Evolutionary conservation across 2,888 invertebrate species (phyloP), one percentile per base, ranked within the genome.

Genomic region (Amblyjoppa proteus): DNA sequence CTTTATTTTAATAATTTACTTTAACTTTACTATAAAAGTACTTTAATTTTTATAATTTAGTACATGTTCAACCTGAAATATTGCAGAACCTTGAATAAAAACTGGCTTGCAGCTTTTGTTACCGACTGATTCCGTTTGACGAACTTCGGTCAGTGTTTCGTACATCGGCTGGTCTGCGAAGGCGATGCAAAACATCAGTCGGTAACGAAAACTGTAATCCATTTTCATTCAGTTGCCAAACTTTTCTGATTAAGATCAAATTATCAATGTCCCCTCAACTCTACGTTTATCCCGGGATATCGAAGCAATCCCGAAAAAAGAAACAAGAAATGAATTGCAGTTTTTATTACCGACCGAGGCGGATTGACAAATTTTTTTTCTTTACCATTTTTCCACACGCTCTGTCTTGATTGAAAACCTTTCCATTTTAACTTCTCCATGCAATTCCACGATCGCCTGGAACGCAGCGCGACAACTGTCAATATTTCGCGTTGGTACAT

Each of bases 381-480:
- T 66, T 84, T 25, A 84, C 84, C 76, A n/a, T 13, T 28, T 20
- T 71, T 64, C 16, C 6, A 13, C 3, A n/a, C 45, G 20, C 41
- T 75, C 70, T 0, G 9, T 41, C 34, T 80, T 68, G 16, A 74
- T 11, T 3, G 34, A 58, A 51, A 16, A 45, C 64, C 41, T 74
- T 31, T 70, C 64, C 4, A 31, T 0, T 38, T 77, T 53, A 13
- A 77, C 38, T 11, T 74, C 45, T 28, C 45, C 28, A 5, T 25
- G 76, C 53, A 90, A 88, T 64, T 85, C 70, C 28, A 90, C 70
- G n/a, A 88, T 79, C 28, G 79, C 71, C 74, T 88, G 83, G 61
- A 92, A 91, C 34, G 78, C 73, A 49, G 86, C 70, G n/a, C 79
- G 66, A 58, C 79, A 88, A 45, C 87, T 73, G 13, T 28, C 28